phyloP scores from a whole-genome alignment of 2,113 vertebrate species.

The Zeus faber region DNA sequence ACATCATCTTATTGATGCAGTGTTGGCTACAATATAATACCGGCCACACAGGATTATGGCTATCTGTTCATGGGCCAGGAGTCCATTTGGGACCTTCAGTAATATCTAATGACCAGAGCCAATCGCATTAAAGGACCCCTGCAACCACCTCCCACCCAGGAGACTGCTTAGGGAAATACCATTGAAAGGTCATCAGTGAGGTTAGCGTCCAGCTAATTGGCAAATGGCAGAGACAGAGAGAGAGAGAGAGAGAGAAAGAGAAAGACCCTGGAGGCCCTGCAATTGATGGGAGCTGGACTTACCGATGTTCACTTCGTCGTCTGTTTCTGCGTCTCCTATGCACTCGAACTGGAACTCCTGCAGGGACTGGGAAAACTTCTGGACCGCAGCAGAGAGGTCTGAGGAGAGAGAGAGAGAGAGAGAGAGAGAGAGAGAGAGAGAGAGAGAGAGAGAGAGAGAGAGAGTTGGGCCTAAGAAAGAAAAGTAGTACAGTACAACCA shows the following conservation, averaged over 20 bases:
- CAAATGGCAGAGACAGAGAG: neutral
- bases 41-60: neutral
- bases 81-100: neutral
- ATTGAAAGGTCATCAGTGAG: conserved; percentile 22
- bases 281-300: conserved; percentile 70
- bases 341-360: conserved; percentile 97
- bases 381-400: conserved; percentile 91
- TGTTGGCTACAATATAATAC: neutral
- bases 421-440: neutral
- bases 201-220: conserved; percentile 22
- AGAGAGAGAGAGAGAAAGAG: neutral
- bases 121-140: conserved; percentile 4
- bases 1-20: neutral
- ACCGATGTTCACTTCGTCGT: conserved; percentile 96
- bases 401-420: conserved; percentile 6
- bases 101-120: neutral
- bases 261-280: no score
- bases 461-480: no score
- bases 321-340: conserved; percentile 93
- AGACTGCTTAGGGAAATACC: conserved; percentile 24
- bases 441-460: neutral
- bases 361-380: conserved; percentile 92
- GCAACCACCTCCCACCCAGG: no score
- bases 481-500: no score
- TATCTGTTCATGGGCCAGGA: neutral